phyloP scores from a whole-genome alignment of 1,140 invertebrate genomes.

The Stegodyphus dumicola region DNA sequence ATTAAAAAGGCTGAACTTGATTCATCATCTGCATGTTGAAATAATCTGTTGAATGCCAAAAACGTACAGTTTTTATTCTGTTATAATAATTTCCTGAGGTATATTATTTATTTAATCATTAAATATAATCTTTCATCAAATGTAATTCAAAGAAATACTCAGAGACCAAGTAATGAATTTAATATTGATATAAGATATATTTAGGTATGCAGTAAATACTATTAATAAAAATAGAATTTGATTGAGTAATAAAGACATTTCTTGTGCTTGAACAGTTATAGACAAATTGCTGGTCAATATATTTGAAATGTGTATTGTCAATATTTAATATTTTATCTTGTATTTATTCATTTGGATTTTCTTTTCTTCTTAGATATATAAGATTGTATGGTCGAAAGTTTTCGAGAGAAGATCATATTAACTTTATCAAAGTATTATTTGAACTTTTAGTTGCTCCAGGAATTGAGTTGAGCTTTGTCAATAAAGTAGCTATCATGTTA shows the following conservation, averaged over 20 bases:
- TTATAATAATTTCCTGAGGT: too few species aligned
- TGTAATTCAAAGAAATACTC: too few species aligned
- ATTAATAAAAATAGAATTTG: background rate
- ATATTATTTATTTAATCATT: too few species aligned
- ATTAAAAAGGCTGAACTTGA: too few species aligned
- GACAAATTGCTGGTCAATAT: background rate
- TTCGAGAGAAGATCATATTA: constrained; percentile 89
- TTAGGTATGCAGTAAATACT: background rate
- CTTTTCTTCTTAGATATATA: constrained; percentile 74
- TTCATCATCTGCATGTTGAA: too few species aligned
- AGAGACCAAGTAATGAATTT: too few species aligned
- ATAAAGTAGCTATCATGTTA: constrained; percentile 69
- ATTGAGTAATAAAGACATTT: background rate
- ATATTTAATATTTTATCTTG: background rate
- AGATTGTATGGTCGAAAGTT: constrained; percentile 87
- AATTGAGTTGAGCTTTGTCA: constrained; percentile 72
- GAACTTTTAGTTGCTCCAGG: constrained; percentile 81
- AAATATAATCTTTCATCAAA: too few species aligned
- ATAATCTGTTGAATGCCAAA: too few species aligned
- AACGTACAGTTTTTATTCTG: too few species aligned
- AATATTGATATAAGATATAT: background rate
- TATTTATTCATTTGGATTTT: constrained; percentile 8
- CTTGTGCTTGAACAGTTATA: background rate
- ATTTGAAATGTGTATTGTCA: background rate
- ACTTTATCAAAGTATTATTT: constrained; percentile 86